Evolutionary conservation across 2,888 invertebrate genomes (phyloP), one percentile per base, ranked within the genome.

Genomic region (Nomada lathburiana): DNA sequence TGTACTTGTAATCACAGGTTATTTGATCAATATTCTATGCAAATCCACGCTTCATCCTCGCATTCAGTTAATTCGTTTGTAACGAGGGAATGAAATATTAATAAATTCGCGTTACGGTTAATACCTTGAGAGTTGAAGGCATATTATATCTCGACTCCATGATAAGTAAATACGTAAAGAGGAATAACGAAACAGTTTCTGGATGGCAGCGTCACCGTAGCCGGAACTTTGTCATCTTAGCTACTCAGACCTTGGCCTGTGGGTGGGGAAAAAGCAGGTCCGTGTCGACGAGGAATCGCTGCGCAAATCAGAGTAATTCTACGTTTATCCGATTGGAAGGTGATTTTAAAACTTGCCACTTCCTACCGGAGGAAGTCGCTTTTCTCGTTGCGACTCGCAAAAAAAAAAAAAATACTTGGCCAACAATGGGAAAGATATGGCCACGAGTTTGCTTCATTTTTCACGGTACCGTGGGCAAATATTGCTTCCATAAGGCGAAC

Each of bases 311-410:
- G 80, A 84, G 81, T 85, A 87, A 89, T 89, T 88, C 77, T 71
- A 67, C 83, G 87, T 86, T 89, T 85, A 86, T 87, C 84, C 83
- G 82, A 88, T 89, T 79, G 82, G 83, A 88, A 85, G 84, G 76
- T 85, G 82, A 89, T 85, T 86, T 88, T 85, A 72, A 89, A 89
- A 89, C 87, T 89, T 89, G 85, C 87, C 87, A 87, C 89, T 89
- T 83, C 81, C 83, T 50, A 55, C 80, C 47, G 73, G 68, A 29
- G 47, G 77, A 84, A 84, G 74, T 83, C 88, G 74, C 55, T 60
- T 64, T 57, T 70, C 63, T 55, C 73, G 79, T 85, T 86, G 83
- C 75, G 80, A 67, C 60, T 75, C 55, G 74, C 73, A 55, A 47
- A 70, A 67, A 71, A 70, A 72, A 55, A 47, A 70, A 67, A 71